A percentile compares a stretch with the other conserved stretches of the same genome.
Evolutionary conservation across 2,113 vertebrate species (phyloP).

Genomic region (Clinocottus analis): DNA sequence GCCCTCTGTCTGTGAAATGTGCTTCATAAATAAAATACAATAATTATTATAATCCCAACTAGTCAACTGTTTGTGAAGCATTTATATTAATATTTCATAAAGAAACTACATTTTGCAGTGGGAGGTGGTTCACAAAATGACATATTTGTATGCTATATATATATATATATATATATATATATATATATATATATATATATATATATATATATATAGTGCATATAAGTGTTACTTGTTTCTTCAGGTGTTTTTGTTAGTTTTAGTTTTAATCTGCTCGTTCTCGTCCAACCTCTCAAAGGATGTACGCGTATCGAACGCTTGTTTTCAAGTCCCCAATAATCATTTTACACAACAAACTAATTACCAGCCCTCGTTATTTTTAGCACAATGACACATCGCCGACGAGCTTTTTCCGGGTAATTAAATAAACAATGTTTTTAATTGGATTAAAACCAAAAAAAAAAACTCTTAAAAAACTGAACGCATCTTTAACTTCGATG

Average conservation of each 20-base stretch:
- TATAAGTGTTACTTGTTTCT: neutral
- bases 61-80: neutral
- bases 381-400: neutral
- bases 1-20: no score
- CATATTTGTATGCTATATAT: no score
- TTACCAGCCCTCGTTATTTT: neutral
- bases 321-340: no score
- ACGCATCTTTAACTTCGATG: neutral
- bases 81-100: neutral
- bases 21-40: no score
- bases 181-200: no score
- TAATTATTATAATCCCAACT: neutral
- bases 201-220: no score
- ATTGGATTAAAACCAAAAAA: neutral
- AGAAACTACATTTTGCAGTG: neutral
- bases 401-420: neutral
- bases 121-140: no score
- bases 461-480: neutral
- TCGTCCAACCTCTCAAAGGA: neutral
- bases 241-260: neutral
- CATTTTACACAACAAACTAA: neutral
- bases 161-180: no score
- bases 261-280: neutral
- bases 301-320: neutral
- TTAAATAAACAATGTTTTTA: neutral